Evolutionary conservation across 2,797 vertebrate species (phyloP), one percentile per base, ranked within the genome.

Genomic region (Muraenolepis orangiensis): DNA sequence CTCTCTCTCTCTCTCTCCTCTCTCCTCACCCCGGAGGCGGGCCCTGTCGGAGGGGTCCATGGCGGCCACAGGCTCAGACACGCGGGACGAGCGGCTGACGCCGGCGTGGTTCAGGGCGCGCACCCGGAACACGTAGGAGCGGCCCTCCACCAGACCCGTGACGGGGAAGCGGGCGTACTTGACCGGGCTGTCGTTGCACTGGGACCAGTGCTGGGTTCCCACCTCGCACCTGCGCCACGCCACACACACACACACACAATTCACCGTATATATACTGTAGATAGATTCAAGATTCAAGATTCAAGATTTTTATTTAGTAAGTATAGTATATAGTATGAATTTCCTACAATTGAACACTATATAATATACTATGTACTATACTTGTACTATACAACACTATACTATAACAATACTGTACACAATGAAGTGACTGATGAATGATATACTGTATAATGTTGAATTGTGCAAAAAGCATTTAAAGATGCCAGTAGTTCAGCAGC

Each of bases 151-250:
- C 85, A 99, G 90, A 2, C 97, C 97, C n/a, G 97, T 98, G 80
- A 99, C 98, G 0, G 98, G 98, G 87, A 97, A 99, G 73, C 97
- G 97, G 66, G 98, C 96, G 72, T 97, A 99, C 87, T 97, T 99
- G 89, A 99, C 96, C 0, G 97, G 96, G 2, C 84, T 92, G 79
- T 99, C 97, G 13, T 99, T 99, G 86, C 98, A 99, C 82, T 98
- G 98, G 66, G 95, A 94, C 98, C 98, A 99, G 90, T 94, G 95
- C 18, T 93, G 92, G 64, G 95, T 95, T 73, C 97, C 96, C 80
- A 98, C 95, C 89, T 99, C 97, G 82, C 96, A 98, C 89, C 98
- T 99, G 76, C 31, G 7, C 57, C n/a, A 26, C 23, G 76, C 31
- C 6, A n/a, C n/a, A 26, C 23, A 61, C 20, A 18, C n/a, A 23